These are phyloP conservation scores for Agrochola lota DNA, from an alignment of 2,888 invertebrate species.

Conservation along the genomic window DNA sequence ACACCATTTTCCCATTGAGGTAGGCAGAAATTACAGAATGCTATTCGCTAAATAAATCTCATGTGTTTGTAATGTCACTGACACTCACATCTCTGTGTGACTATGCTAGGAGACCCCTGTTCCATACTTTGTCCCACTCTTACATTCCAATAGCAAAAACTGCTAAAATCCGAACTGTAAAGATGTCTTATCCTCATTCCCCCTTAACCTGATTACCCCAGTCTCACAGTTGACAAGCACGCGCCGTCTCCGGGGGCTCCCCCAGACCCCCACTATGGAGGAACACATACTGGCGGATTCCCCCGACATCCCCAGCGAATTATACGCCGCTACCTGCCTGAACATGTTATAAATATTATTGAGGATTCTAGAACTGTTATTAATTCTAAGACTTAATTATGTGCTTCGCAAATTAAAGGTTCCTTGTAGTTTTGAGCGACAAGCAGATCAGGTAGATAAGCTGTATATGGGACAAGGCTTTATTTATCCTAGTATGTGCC, in stretches of 20 bases:
- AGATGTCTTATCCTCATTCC: conserved; percentile 24
- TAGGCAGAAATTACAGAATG: background rate
- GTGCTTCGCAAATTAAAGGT: background rate
- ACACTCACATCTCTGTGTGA: background rate
- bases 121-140: background rate
- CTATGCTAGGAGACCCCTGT: background rate
- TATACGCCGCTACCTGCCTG: conserved; percentile 19
- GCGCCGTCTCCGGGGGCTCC: conserved; percentile 23
- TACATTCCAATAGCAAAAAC: background rate
- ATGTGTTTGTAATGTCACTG: background rate
- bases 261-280: conserved; percentile 5
- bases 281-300: conserved; percentile 10
- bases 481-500: background rate
- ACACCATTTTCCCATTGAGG: background rate
- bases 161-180: background rate
- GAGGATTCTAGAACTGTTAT: conserved; percentile 17
- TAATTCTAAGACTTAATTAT: background rate
- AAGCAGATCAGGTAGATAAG: background rate
- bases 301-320: conserved; percentile 30
- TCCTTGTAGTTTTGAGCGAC: background rate
- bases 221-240: conserved; percentile 45
- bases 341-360: conserved; percentile 35
- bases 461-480: too few relatives aligned
- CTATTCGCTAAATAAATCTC: background rate
- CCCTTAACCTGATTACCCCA: conserved; percentile 34